phyloP scores from a whole-genome alignment of 2,113 vertebrate genomes.

The Ochotona curzoniae region DNA sequence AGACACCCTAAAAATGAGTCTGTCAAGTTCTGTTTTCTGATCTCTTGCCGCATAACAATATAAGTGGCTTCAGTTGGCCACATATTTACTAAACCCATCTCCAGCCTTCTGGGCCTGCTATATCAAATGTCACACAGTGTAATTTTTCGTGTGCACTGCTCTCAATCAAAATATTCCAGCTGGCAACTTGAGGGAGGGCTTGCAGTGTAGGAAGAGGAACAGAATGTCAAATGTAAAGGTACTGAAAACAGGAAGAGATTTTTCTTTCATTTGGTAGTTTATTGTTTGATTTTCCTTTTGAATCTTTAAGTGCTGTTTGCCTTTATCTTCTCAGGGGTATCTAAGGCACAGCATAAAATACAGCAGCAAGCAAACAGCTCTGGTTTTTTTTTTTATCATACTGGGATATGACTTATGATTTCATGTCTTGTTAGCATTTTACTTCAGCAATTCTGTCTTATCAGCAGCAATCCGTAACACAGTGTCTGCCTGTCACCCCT shows the following conservation, averaged over 20 bases:
- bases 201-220: conserved; percentile 63
- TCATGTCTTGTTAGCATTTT: conserved; percentile 32
- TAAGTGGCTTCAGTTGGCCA: conserved; percentile 54
- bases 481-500: neutral
- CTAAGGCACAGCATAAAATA: neutral
- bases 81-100: conserved; percentile 58
- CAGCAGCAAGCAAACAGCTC: neutral
- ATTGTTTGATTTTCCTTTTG: conserved; percentile 23
- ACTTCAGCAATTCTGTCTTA: neutral
- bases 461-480: neutral
- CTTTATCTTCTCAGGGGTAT: neutral
- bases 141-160: conserved; percentile 51
- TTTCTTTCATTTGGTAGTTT: conserved; percentile 53
- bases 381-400: neutral
- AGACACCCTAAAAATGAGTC: conserved; percentile 48
- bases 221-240: conserved; percentile 66
- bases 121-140: conserved; percentile 68
- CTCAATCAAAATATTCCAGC: conserved; percentile 71
- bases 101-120: conserved; percentile 41
- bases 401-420: conserved; percentile 1
- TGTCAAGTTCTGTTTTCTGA: conserved; percentile 42
- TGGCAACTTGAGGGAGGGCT: conserved; percentile 50
- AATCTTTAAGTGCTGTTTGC: conserved; percentile 3
- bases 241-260: conserved; percentile 40
- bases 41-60: conserved; percentile 45